Evolutionary conservation across 1,140 invertebrate species (phyloP).

Genomic region (Oedothorax gibbosus): DNA sequence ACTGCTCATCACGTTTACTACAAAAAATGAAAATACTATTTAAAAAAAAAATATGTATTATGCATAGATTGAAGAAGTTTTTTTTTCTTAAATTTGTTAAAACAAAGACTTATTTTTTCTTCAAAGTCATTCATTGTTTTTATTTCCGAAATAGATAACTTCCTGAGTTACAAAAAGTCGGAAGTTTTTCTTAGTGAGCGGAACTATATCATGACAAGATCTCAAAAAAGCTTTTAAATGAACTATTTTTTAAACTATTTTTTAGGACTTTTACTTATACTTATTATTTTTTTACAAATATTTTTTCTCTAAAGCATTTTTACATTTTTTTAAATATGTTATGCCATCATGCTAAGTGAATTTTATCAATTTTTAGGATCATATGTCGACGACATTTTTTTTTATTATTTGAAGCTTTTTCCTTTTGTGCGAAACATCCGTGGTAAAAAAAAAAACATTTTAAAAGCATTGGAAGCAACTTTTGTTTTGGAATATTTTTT

Average conservation of each 20-base stretch:
- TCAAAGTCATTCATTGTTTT: conserved; percentile 15
- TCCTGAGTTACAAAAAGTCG: conserved; percentile 55
- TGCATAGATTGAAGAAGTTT: no score
- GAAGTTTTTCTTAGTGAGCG: conserved; percentile 55
- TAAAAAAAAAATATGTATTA: no score
- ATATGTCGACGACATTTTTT: background rate
- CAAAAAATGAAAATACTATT: no score
- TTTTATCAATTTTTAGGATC: conserved; percentile 5
- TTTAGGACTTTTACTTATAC: background rate
- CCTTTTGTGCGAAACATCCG: no score
- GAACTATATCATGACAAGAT: conserved; percentile 50
- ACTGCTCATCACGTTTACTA: no score
- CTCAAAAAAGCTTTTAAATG: conserved; percentile 21
- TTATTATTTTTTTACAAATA: background rate
- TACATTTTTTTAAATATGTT: no score
- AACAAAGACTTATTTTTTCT: conserved; percentile 13
- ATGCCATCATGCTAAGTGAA: no score
- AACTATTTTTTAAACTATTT: conserved; percentile 13
- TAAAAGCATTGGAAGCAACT: no score
- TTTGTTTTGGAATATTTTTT: no score
- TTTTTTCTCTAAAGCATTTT: no score
- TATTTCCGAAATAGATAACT: conserved; percentile 54
- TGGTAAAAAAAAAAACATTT: no score
- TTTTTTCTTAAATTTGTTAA: no score
- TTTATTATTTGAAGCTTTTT: background rate